A percentile compares a stretch with the other conserved stretches of the same genome.
These are phyloP conservation scores for Aphelenchoides fujianensis DNA, from an alignment of 1,140 invertebrate species.

Conservation along the genomic window DNA sequence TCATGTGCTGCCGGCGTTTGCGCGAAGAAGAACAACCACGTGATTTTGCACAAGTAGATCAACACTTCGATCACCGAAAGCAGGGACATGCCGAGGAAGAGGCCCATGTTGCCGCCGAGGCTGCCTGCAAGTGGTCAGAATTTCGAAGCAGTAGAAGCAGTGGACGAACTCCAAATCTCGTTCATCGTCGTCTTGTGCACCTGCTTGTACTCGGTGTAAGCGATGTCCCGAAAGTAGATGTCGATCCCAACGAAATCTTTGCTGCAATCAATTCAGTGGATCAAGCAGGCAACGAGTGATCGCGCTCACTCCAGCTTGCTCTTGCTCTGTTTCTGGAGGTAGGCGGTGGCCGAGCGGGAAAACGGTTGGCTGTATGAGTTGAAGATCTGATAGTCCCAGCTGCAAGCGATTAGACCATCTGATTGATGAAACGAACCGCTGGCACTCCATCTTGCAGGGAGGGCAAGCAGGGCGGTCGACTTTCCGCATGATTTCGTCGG, in stretches of 20 bases:
- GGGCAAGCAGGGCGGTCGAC: conserved; percentile 30
- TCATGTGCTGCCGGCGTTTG: conserved; percentile 53
- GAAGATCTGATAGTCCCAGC: conserved; percentile 54
- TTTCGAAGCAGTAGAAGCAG: too few species aligned
- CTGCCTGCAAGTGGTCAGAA: conserved; percentile 32
- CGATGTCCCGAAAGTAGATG: conserved; percentile 60
- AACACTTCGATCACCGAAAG: conserved; percentile 50
- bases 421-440: too few species aligned
- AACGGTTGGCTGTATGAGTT: conserved; percentile 56
- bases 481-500: conserved; percentile 20
- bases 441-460: conserved; percentile 57
- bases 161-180: conserved; percentile 41
- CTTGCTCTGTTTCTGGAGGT: conserved; percentile 28
- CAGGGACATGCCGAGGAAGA: conserved; percentile 60
- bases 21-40: conserved; percentile 56
- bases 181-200: conserved; percentile 50
- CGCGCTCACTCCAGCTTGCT: conserved; percentile 34
- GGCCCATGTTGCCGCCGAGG: conserved; percentile 61
- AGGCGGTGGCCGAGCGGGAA: conserved; percentile 37
- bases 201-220: conserved; percentile 58
- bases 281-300: too few species aligned
- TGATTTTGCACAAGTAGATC: conserved; percentile 53
- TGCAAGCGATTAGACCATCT: too few species aligned
- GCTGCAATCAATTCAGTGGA: too few species aligned
- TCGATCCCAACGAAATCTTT: conserved; percentile 56